Conservation (phyloP, 2,888 invertebrate genomes). For the Mactromeris polynyma region DNA sequence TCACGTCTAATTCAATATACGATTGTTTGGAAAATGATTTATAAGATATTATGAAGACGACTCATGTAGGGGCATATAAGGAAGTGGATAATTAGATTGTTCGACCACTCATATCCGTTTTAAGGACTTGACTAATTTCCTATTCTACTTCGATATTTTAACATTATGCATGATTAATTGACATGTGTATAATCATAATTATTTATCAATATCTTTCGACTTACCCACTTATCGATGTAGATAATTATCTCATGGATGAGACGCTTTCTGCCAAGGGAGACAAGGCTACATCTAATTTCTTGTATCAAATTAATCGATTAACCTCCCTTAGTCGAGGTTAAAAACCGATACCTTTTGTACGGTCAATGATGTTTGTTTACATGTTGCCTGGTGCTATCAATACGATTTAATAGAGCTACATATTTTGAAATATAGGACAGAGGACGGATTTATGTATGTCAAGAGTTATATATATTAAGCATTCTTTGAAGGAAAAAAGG, state of each 20-base stretch:
- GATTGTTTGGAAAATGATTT: no score
- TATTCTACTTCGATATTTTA: no score
- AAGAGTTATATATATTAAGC: background rate
- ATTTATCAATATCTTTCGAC: no score
- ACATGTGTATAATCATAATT: no score
- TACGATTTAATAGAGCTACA: background rate
- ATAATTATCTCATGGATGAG: background rate
- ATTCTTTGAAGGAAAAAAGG: background rate
- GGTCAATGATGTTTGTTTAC: constrained; percentile 41
- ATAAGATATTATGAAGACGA: no score
- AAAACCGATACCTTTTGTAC: background rate
- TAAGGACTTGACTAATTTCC: no score
- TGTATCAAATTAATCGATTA: background rate
- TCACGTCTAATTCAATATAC: no score
- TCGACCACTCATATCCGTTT: no score
- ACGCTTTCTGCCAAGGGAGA: background rate
- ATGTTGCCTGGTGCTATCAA: constrained; percentile 39
- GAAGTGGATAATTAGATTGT: no score
- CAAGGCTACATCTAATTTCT: background rate
- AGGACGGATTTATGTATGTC: background rate
- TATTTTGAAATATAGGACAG: background rate
- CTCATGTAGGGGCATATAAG: no score
- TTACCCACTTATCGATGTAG: background rate
- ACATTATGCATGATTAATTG: no score
- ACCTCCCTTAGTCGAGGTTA: constrained; percentile 26